Evolutionary conservation across 2,888 invertebrate species (phyloP), one percentile per base, ranked within the genome.

Genomic region (Zygaena filipendulae): DNA sequence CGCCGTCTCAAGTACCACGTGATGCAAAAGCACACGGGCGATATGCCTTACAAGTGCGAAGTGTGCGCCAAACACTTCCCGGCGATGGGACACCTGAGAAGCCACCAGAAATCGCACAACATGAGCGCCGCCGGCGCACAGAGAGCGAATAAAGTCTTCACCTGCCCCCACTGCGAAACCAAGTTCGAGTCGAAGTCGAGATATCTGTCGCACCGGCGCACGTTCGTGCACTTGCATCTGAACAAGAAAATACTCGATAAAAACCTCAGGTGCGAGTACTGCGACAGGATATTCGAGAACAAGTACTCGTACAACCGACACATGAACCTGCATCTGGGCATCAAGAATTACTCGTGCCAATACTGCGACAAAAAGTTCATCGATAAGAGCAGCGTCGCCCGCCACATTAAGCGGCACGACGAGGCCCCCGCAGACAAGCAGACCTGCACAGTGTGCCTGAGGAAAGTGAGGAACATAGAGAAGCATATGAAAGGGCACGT

Each of bases 391-490:
- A 21, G 26, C 1, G 3, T 48, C 6, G 23, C 29, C 0, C 21
- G 40, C 0, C 47, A 50, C 12, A 14, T 26, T 0, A 10, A 11
- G 1, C 27, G 28, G 2, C 14, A 21, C 3, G 13, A 16, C 7
- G 5, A 7, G 7, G 16, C 7, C 4, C 4, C 4, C 4, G 16
- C 5, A 6, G 16, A 25, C 8, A 4, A 19, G 3, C 10, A 27
- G 7, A 45, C 44, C 10, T 52, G 52, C 33, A 27, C 33, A 8
- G 21, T 47, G 3, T 50, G 51, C 13, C 43, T 47, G 5, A 42
- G 41, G 23, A 35, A 43, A 9, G 47, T 51, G 3, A 27, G 30
- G 0, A 36, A 51, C 30, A 21, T 51, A 3, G 40, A 44, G 3
- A 33, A 42, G n/a, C 52, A 52, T 27, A 39, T 44, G 34, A 29